Base-by-base conservation (phyloP, 2,888 invertebrate species). In the Rosalia funebris region DNA sequence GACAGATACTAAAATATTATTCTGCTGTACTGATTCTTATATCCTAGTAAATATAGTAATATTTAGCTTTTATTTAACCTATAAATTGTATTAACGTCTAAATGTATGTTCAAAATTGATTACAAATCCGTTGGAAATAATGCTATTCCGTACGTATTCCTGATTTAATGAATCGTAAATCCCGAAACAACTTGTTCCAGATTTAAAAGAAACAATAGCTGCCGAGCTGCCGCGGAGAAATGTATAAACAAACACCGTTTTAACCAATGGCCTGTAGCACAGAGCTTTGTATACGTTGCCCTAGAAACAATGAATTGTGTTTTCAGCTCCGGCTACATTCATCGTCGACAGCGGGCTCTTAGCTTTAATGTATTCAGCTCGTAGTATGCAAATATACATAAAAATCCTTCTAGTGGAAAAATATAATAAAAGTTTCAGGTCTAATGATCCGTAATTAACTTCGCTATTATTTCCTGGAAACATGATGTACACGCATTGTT, bases 161-260 rank as follows among this genome's bases (percentile, higher is more conserved):
- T 59, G 58, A 57, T 57, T 56, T 64, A 61, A 61, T 59, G 61
- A 64, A 61, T 59, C 64, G 59, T 64, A 61, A 61, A 56, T 59
- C 59, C 64, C 45, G 53, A 59, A 60, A 60, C 58, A 61, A 58
- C 64, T 58, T 57, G 59, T 55, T 57, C 42, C 55, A 48, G 41
- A 55, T 54, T 50, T 55, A 56, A 60, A 64, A 64, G 64, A 59
- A 64, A 64, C 64, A 64, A 64, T 64, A 52, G 55, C 53, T 46
- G 46, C 53, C 59, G 53, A 56, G 61, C 45, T 34, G 55, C 32
- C 52, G 42, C 44, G 44, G 48, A 58, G 50, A 50, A 50, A 50
- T 50, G 16, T 39, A 50, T 50, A 39, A 50, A 50, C 50, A 50
- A 50, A 39, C 50, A 50, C 39, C 50, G 17, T 50, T 39, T 50